These are phyloP conservation scores for Mormyrus hasselquistii DNA, from an alignment of 2,797 vertebrate genomes.

Conservation along the genomic window DNA sequence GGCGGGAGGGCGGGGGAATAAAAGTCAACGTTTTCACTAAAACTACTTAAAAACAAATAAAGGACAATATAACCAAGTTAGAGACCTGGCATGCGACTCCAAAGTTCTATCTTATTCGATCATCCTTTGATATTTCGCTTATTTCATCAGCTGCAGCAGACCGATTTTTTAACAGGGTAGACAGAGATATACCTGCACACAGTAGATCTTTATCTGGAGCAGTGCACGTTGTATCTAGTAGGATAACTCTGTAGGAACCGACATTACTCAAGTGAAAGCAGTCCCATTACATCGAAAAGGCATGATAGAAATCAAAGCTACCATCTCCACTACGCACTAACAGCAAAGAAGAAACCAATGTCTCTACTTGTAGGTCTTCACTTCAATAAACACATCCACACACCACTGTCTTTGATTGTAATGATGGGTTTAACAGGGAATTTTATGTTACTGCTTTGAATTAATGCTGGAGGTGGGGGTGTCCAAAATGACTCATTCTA, in stretches of 20 bases:
- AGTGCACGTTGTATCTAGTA: background rate
- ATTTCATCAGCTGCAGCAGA: background rate
- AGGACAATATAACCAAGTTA: constrained; percentile 12
- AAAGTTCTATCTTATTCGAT: background rate
- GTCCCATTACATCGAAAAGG: background rate
- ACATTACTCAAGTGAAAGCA: background rate
- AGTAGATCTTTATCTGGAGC: background rate
- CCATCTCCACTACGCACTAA: too few relatives aligned
- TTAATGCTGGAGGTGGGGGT: background rate
- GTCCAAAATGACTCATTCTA: background rate
- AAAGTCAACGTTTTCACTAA: constrained; percentile 22
- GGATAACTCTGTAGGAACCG: background rate
- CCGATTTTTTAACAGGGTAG: constrained; percentile 20
- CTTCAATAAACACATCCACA: background rate
- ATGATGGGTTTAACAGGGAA: background rate
- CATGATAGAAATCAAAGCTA: too few relatives aligned
- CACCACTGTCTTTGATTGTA: background rate
- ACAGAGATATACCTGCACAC: constrained; percentile 18
- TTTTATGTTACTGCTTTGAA: background rate
- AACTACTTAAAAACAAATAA: constrained; percentile 46
- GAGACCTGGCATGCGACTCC: background rate
- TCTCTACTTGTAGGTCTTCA: background rate
- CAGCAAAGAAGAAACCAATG: background rate
- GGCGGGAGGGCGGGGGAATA: background rate
- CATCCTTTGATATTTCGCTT: background rate